Evolutionary conservation across 2,113 vertebrate species (phyloP).

Genomic region (Willisornis vidua): DNA sequence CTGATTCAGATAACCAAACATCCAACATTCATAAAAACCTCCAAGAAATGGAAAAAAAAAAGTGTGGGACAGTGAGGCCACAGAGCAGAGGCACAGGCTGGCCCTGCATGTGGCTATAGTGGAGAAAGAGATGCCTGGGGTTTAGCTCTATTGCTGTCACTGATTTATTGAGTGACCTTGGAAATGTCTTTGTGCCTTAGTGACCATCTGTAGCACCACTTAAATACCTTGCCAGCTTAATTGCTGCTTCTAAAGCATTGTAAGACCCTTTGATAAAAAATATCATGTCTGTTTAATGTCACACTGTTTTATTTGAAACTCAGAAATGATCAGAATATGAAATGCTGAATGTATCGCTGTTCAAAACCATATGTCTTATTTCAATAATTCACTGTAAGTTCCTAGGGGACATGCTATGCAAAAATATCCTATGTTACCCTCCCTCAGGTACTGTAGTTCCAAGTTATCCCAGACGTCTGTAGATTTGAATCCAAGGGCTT

Average conservation of each 20-base stretch:
- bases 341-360: background rate
- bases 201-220: slow-evolving; percentile 50
- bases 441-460: background rate
- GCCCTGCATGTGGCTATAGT: background rate
- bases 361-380: slow-evolving; percentile 22
- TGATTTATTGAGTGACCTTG: slow-evolving; percentile 65
- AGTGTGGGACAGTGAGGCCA: background rate
- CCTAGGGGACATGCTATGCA: background rate
- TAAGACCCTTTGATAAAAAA: background rate
- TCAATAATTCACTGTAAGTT: slow-evolving; percentile 42
- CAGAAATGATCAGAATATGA: background rate
- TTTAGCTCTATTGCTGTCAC: slow-evolving; percentile 18
- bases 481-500: background rate
- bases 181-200: slow-evolving; percentile 36
- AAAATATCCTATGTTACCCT: background rate
- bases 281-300: slow-evolving; percentile 23
- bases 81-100: background rate
- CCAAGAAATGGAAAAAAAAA: background rate
- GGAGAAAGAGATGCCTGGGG: background rate
- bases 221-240: slow-evolving; percentile 46
- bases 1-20: background rate
- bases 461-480: background rate
- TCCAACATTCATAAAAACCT: background rate
- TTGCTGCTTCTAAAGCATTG: slow-evolving; percentile 14
- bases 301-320: slow-evolving; percentile 3